Percentiles rank a stretch among this genome's conserved stretches.
These are phyloP conservation scores for Lasius fuliginosus DNA, from an alignment of 2,888 invertebrate species.

Conservation along the genomic window DNA sequence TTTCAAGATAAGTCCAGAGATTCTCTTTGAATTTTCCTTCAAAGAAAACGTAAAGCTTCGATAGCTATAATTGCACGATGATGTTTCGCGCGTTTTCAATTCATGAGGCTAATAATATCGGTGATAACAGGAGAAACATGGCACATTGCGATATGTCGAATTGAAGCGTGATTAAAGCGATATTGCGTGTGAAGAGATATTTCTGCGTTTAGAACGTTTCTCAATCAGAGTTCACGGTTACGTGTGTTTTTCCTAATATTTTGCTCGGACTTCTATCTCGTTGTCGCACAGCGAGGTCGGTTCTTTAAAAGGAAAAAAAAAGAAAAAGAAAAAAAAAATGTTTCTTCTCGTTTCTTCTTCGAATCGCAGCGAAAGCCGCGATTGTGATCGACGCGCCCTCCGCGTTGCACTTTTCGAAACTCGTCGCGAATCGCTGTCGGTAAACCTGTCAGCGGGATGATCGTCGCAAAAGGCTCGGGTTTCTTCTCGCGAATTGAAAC, in stretches of 20 bases:
- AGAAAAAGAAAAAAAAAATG: neutral
- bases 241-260: too few relatives aligned
- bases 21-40: neutral
- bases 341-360: neutral
- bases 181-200: neutral
- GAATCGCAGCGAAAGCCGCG: conserved; percentile 57
- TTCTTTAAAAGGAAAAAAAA: neutral
- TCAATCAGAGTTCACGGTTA: neutral
- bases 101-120: neutral
- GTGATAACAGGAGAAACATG: conserved; percentile 6
- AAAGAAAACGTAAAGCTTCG: neutral
- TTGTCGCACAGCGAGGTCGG: conserved; percentile 4
- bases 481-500: neutral
- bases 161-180: neutral
- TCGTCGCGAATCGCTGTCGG: conserved; percentile 67
- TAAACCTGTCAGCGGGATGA: conserved; percentile 53
- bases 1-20: neutral
- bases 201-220: neutral
- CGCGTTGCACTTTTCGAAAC: conserved; percentile 60
- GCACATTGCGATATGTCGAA: neutral
- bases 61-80: too few relatives aligned
- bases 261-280: neutral
- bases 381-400: conserved; percentile 67
- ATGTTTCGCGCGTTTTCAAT: neutral
- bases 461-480: neutral